A percentile compares a stretch with the other conserved stretches of the same genome.
phyloP scores from a whole-genome alignment of 2,113 vertebrate species.

The Manacus vitellinus region DNA sequence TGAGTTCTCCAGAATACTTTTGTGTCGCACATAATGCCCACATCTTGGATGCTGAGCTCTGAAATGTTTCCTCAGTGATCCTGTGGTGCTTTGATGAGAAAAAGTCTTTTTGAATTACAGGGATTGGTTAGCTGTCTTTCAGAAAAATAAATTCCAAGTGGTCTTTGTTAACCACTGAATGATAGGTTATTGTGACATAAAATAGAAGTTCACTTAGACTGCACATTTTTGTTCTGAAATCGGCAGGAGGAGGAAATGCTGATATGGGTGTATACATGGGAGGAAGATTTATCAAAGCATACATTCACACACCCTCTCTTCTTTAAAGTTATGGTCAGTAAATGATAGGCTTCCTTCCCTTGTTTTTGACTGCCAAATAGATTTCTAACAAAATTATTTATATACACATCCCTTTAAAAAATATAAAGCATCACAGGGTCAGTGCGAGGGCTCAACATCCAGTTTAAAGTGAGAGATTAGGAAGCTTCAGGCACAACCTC shows the following conservation, averaged over 20 bases:
- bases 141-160: constrained; percentile 18
- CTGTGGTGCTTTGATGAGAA: constrained; percentile 54
- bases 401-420: constrained; percentile 18
- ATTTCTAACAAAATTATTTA: constrained; percentile 41
- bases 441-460: background rate
- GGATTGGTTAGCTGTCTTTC: constrained; percentile 16
- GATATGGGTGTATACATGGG: constrained; percentile 51
- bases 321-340: constrained; percentile 36
- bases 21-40: background rate
- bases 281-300: constrained; percentile 65
- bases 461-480: background rate
- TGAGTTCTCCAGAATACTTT: constrained; percentile 23
- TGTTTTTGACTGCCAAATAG: constrained; percentile 26
- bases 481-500: background rate
- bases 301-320: constrained; percentile 54
- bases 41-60: constrained; percentile 22
- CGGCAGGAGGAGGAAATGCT: constrained; percentile 59
- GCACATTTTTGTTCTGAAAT: constrained; percentile 60
- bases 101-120: constrained; percentile 28
- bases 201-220: constrained; percentile 46
- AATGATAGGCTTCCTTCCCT: constrained; percentile 66
- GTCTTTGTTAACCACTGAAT: constrained; percentile 57
- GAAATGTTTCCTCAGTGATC: background rate
- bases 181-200: constrained; percentile 47
- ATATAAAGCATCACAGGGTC: background rate